Base-by-base conservation (phyloP, 1,140 invertebrate genomes). In the Panagrolaimus sp. region DNA sequence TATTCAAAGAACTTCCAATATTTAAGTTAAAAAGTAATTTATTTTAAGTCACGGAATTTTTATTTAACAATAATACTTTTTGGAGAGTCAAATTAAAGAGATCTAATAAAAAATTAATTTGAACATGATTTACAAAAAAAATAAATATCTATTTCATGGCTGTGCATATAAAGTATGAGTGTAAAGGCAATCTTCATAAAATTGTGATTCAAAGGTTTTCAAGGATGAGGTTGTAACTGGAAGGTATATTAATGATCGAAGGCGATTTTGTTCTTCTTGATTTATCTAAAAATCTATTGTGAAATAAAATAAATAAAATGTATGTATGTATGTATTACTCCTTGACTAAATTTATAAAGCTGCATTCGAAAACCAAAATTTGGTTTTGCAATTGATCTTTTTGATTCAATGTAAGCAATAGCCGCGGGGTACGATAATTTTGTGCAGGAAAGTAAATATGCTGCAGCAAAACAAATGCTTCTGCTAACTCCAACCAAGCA, bases 371-470 rank as follows among this genome's bases (percentile, higher is more conserved):
- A 58, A 58, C 52, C 52, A 21, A 58, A 58, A 58, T 58, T 58
- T 12, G 52, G 52, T 28, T 28, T 21, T 58, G 52, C 52, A 21
- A 58, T 28, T 21, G 52, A 28, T 2, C 52, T 12, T 58, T 58
- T 58, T n/a, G 52, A 58, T 58, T 58, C 52, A 58, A 58, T 58
- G 28, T 58, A 58, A n/a, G 52, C 15, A 58, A 58, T 58, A 26
- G 52, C 52, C 10, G 52, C 15, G n/a, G 52, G 14, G 17, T 58
- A 58, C 21, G 21, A 26, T 58, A 58, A 58, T 12, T 58, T 58
- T 26, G 52, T 58, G 10, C 21, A 21, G 17, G 52, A 26, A 12
- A 58, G n/a, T 10, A 58, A 26, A 28, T 58, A 58, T 12, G 52
- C 52, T n/a, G 28, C 28, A 12, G 52, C 52, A 21, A 58, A 58